phyloP scores from a whole-genome alignment of 2,888 invertebrate genomes.

The Caenorhabditis imperialis region DNA sequence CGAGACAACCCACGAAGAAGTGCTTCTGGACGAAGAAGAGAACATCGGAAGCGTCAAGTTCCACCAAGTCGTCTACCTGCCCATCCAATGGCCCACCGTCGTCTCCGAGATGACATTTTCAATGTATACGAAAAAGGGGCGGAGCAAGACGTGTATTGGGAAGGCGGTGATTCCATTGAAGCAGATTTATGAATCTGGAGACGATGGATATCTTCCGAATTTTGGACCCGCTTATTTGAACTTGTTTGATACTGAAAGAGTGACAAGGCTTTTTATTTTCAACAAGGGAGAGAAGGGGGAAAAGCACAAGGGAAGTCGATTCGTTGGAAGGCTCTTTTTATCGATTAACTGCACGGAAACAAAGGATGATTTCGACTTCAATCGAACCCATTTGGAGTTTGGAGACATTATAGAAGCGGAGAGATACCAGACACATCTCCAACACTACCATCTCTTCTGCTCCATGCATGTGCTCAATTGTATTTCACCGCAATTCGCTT shows the following conservation, averaged over 20 bases:
- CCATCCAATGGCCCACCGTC: constrained; percentile 73
- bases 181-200: constrained; percentile 68
- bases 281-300: constrained; percentile 39
- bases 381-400: constrained; percentile 46
- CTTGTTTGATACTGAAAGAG: constrained; percentile 68
- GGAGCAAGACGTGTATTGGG: constrained; percentile 44
- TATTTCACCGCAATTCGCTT: constrained; percentile 69
- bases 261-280: constrained; percentile 47
- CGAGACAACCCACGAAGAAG: constrained; percentile 49
- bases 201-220: constrained; percentile 68
- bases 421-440: constrained; percentile 40
- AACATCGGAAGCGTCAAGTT: constrained; percentile 49
- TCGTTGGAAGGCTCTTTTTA: constrained; percentile 64
- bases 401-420: constrained; percentile 55
- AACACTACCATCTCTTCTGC: constrained; percentile 61
- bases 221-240: constrained; percentile 72
- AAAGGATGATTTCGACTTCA: constrained; percentile 51
- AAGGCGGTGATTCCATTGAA: constrained; percentile 58
- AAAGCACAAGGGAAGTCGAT: too few species aligned
- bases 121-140: constrained; percentile 56
- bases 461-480: constrained; percentile 69
- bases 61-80: constrained; percentile 68
- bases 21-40: constrained; percentile 5
- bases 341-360: constrained; percentile 65
- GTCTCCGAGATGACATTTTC: constrained; percentile 68